A percentile compares a stretch with the other conserved stretches of the same genome.
Conservation (phyloP, 2,113 vertebrate species). For the Probosciger aterrimus region DNA sequence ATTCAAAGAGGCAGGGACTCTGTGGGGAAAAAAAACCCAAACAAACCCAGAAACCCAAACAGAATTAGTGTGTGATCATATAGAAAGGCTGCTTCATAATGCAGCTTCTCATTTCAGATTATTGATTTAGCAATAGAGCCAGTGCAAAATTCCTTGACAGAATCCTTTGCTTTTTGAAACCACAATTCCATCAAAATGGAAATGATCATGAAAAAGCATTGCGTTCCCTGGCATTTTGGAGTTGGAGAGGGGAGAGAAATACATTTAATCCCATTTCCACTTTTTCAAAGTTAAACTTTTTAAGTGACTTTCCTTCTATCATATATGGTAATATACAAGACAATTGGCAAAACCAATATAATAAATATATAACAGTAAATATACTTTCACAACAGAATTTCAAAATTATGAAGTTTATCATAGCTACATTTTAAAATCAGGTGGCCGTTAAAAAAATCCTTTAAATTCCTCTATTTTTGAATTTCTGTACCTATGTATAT, state of each 20-base stretch:
- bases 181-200: conserved; percentile 3
- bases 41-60: not conserved
- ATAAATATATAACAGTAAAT: not conserved
- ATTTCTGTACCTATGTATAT: not conserved
- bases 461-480: not conserved
- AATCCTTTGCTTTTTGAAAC: conserved; percentile 33
- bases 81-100: not conserved
- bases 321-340: not conserved
- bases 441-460: not conserved
- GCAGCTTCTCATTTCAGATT: conserved; percentile 16
- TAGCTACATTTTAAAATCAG: not conserved
- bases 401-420: not conserved
- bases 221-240: not conserved
- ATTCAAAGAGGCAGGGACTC: not conserved
- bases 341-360: not conserved
- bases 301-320: not conserved
- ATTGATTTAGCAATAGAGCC: not conserved
- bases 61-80: not conserved
- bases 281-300: not conserved
- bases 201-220: not conserved
- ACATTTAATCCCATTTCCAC: not conserved
- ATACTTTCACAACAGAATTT: not conserved
- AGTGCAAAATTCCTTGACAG: not conserved
- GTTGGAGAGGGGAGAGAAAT: not conserved
- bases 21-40: not conserved